Conservation (phyloP, 2,113 vertebrate species). For the Pavo muticus region DNA sequence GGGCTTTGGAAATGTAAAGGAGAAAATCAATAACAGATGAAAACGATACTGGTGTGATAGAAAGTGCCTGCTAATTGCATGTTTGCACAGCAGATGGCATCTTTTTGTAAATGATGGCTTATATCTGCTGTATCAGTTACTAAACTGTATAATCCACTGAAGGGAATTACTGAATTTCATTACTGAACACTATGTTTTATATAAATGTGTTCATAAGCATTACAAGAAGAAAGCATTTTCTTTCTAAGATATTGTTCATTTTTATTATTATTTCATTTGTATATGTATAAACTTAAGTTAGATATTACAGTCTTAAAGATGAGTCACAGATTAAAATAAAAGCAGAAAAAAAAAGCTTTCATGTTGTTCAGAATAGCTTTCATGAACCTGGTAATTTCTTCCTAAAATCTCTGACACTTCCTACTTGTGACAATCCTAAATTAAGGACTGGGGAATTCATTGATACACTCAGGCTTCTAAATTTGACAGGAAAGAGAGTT, state of each 20-base stretch:
- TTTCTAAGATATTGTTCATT: neutral
- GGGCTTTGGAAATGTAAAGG: constrained; percentile 53
- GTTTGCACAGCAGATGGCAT: constrained; percentile 82
- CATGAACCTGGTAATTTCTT: neutral
- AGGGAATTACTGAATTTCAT: constrained; percentile 42
- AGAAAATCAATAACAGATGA: constrained; percentile 65
- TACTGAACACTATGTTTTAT: constrained; percentile 24
- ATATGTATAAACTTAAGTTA: neutral
- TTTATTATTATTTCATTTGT: constrained; percentile 2
- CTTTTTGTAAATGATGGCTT: constrained; percentile 78
- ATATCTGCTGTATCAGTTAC: constrained; percentile 44
- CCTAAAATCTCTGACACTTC: neutral
- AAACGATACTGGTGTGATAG: constrained; percentile 57
- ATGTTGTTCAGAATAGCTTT: neutral
- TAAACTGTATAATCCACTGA: constrained; percentile 30
- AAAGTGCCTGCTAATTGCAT: constrained; percentile 72
- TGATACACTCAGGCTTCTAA: neutral
- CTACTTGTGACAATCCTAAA: neutral
- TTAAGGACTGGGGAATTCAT: neutral
- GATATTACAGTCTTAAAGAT: neutral
- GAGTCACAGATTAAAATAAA: neutral
- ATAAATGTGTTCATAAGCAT: constrained; percentile 9
- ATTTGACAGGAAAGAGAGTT: neutral
- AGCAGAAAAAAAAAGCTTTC: neutral
- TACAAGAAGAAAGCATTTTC: constrained; percentile 2